phyloP scores from a whole-genome alignment of 2,113 vertebrate species.

The Lepidothrix coronata region DNA sequence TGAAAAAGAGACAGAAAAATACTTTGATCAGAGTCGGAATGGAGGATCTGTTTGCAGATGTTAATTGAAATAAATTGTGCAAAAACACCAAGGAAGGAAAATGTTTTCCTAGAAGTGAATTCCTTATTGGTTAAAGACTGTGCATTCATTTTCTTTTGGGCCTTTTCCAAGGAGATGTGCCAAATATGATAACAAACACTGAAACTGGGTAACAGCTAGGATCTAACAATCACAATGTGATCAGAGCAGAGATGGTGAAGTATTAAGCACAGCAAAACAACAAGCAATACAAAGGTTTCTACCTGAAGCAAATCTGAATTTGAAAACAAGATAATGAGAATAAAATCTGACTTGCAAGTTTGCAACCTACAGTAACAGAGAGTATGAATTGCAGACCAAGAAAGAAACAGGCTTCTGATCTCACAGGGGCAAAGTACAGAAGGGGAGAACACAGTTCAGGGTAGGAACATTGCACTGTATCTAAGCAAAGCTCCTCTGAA shows the following conservation, averaged over 20 bases:
- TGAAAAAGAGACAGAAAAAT: not conserved
- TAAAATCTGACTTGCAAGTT: not conserved
- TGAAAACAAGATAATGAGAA: not conserved
- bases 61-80: conserved; percentile 47
- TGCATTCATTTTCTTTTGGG: not conserved
- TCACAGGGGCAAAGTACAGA: not conserved
- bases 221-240: not conserved
- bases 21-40: conserved; percentile 17
- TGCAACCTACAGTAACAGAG: not conserved
- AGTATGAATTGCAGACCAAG: not conserved
- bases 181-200: conserved; percentile 11
- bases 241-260: conserved; percentile 21
- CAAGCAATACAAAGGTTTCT: not conserved
- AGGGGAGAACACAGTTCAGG: not conserved
- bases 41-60: conserved; percentile 5
- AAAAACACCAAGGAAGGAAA: not conserved
- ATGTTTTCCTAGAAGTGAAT: conserved; percentile 26
- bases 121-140: conserved; percentile 27
- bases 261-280: not conserved
- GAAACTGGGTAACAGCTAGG: not conserved
- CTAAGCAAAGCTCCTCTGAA: not conserved
- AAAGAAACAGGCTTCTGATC: not conserved
- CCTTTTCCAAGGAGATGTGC: conserved; percentile 23
- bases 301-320: not conserved
- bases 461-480: not conserved